phyloP scores from a whole-genome alignment of 2,113 vertebrate species.

The Quiscalus mexicanus region DNA sequence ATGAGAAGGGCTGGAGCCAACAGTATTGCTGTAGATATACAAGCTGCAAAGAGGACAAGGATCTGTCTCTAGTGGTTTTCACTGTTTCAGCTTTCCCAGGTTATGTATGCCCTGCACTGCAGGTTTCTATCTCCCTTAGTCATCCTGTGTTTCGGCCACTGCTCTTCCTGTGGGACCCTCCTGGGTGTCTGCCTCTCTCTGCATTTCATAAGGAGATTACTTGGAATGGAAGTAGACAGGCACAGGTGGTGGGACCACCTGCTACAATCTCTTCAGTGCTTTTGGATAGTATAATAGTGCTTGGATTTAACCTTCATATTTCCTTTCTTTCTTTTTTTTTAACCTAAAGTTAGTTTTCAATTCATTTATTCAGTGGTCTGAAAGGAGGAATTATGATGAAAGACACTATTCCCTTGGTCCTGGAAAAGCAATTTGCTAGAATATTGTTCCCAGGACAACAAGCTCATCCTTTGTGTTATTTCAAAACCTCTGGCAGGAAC shows the following conservation, averaged over 20 bases:
- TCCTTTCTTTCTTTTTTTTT: neutral
- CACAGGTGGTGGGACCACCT: constrained; percentile 49
- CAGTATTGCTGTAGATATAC: neutral
- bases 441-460: neutral
- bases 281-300: neutral
- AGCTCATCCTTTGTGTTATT: neutral
- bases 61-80: neutral
- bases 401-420: neutral
- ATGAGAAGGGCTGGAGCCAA: neutral
- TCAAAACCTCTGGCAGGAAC: neutral
- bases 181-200: neutral
- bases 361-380: neutral
- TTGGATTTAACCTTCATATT: neutral
- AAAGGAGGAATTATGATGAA: neutral
- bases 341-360: neutral
- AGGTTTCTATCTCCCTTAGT: neutral
- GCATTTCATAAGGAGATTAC: constrained; percentile 43
- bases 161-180: constrained; percentile 38
- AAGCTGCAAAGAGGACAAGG: neutral
- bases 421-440: neutral
- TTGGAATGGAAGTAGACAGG: constrained; percentile 20
- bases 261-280: constrained; percentile 13
- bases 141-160: neutral
- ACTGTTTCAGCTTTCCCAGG: neutral
- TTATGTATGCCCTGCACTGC: neutral